Conservation (phyloP, 2,797 vertebrate genomes). For the Lindbergichthys nudifrons region DNA sequence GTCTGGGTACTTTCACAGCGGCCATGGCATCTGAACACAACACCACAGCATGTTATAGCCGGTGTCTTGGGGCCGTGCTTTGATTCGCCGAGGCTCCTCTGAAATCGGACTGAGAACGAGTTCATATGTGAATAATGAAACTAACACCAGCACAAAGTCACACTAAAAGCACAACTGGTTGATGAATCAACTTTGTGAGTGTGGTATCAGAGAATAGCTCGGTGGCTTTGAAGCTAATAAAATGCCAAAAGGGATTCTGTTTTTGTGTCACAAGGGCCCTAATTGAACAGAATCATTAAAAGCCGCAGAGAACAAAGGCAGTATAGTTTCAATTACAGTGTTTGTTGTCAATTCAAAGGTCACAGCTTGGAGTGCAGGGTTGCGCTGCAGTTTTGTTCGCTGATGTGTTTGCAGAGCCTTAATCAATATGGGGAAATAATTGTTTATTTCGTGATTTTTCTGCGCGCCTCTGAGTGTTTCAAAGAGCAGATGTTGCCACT, state of each 20-base stretch:
- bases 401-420: constrained; percentile 15
- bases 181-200: constrained; percentile 62
- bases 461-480: constrained; percentile 20
- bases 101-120: constrained; percentile 30
- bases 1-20: constrained; percentile 8
- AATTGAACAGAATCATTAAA: constrained; percentile 63
- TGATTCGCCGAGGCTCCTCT: constrained; percentile 52
- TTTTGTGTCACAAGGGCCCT: constrained; percentile 62
- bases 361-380: constrained; percentile 8
- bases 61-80: constrained; percentile 47
- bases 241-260: constrained; percentile 53
- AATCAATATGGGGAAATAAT: constrained; percentile 50
- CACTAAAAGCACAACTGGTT: constrained; percentile 49
- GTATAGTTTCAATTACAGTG: constrained; percentile 43
- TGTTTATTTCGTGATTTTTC: constrained; percentile 48
- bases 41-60: constrained; percentile 15
- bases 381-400: neutral
- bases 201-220: constrained; percentile 49
- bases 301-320: constrained; percentile 38
- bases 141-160: constrained; percentile 42
- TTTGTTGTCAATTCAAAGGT: constrained; percentile 49
- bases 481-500: constrained; percentile 56
- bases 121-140: constrained; percentile 65
- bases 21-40: constrained; percentile 24
- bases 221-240: constrained; percentile 66